Base-by-base conservation (phyloP, 2,797 vertebrate genomes). In the Lutjanus campechanus region DNA sequence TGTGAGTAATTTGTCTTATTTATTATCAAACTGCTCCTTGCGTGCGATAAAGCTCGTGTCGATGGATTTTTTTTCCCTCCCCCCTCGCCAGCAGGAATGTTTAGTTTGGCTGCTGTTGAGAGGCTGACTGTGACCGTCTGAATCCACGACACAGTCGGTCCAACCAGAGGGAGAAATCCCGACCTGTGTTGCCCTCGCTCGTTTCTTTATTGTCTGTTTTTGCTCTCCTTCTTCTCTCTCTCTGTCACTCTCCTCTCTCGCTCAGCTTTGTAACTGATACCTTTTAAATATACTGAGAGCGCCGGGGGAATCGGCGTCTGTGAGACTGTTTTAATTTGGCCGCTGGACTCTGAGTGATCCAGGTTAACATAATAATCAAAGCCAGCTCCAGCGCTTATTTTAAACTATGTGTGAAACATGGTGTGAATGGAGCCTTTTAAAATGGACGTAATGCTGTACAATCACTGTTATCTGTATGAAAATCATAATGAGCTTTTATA, bases 281-380 rank as follows among this genome's bases (percentile, higher is more conserved):
- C 88, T 85, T 92, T 91, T 87, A 91, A 93, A 92, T 86, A 90
- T 82, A 85, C 90, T 53, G 84, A 64, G 69, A 77, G 82, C 68
- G 78, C 75, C 58, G 9, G 68, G 92, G 93, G 93, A 92, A 79
- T 85, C 60, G 66, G 76, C 73, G 72, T 89, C 85, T 84, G 88
- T 83, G 88, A 91, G 90, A 79, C 91, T 87, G 92, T 90, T 95
- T 92, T 92, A 91, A 93, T 95, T 94, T 93, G 85, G 62, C 88
- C 63, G 47, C 75, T 77, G 87, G 56, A 76, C 87, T 89, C 89
- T 25, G 86, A 89, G 85, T 86, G 87, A 93, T 94, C 90, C 91
- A 88, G 92, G 92, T 93, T 94, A 95, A 93, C 90, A 92, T 72
- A 93, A 94, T 92, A 94, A 95, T 94, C 90, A 91, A 85, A 93